Evolutionary conservation across 2,888 invertebrate species (phyloP), one percentile per base, ranked within the genome.

Genomic region (Dastarcus helophoroides): DNA sequence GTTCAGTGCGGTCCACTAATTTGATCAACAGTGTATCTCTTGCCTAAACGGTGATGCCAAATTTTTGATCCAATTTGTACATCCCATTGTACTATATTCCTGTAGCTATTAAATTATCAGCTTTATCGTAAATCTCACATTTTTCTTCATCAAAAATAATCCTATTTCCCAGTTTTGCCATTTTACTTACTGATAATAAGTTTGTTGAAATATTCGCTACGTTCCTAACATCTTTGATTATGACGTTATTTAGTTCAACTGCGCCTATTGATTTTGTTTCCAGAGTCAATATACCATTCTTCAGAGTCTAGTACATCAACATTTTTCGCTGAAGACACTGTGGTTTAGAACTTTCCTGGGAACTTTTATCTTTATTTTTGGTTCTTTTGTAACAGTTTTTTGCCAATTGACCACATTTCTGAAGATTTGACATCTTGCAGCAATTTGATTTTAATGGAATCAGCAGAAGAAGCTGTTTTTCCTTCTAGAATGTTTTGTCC

Each of bases 371-470:
- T n/a, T n/a, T n/a, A n/a, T n/a, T n/a, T n/a, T n/a, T n/a, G n/a
- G n/a, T n/a, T n/a, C n/a, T n/a, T n/a, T n/a, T n/a, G n/a, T n/a
- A n/a, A n/a, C n/a, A n/a, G n/a, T n/a, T n/a, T n/a, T n/a, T n/a
- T n/a, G n/a, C n/a, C n/a, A n/a, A n/a, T n/a, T n/a, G n/a, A n/a
- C n/a, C n/a, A n/a, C n/a, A n/a, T n/a, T 39, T 4, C 13, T 9
- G 9, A 13, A 9, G 14, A 3, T 26, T 4, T 26, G 9, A 26
- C 8, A 52, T 38, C n/a, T 15, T 42, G 41, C 17, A 47, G 27
- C 3, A 44, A 24, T 29, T 51, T 53, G 1, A 36, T 41, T 37
- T 50, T 51, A 1, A 45, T 43, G 2, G 40, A 27, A 31, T 49
- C 49, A 6, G 19, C 37, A 3, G 42, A 40, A 8, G 53, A 44